phyloP scores from a whole-genome alignment of 1,140 invertebrate species.

The Drosophila busckii region DNA sequence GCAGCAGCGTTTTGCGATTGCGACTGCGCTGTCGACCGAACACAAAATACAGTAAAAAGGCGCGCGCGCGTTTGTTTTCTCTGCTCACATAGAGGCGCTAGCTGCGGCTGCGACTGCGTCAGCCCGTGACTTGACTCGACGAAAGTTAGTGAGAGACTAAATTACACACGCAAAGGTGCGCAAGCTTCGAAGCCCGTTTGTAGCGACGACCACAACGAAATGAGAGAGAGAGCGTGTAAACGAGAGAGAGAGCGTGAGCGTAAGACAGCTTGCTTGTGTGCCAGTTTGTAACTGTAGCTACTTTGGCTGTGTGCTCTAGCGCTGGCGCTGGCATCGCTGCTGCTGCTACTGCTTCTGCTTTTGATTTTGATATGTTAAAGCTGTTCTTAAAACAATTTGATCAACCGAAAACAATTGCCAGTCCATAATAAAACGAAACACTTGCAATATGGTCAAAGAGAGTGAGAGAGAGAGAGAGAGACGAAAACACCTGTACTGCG shows the following conservation, averaged over 20 bases:
- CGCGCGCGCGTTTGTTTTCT: conserved; percentile 30
- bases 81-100: too few relatives aligned
- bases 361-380: too few relatives aligned
- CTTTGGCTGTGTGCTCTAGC: conserved; percentile 32
- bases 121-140: conserved; percentile 48
- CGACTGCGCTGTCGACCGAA: conserved; percentile 22
- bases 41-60: conserved; percentile 11
- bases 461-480: conserved; percentile 8
- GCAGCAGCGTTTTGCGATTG: conserved; percentile 25
- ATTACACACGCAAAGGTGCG: conserved; percentile 13
- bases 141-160: conserved; percentile 60
- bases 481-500: conserved; percentile 10
- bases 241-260: not conserved
- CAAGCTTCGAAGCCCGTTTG: conserved; percentile 34
- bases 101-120: conserved; percentile 21
- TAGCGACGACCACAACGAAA: conserved; percentile 8
- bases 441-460: conserved; percentile 25
- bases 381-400: conserved; percentile 41
- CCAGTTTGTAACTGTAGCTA: conserved; percentile 17
- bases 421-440: conserved; percentile 30
- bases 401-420: conserved; percentile 41
- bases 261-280: not conserved
- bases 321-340: conserved; percentile 21
- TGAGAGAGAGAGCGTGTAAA: conserved; percentile 1
- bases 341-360: conserved; percentile 25